Conservation (phyloP, 1,140 invertebrate species). For the Diachasma alloeum region DNA sequence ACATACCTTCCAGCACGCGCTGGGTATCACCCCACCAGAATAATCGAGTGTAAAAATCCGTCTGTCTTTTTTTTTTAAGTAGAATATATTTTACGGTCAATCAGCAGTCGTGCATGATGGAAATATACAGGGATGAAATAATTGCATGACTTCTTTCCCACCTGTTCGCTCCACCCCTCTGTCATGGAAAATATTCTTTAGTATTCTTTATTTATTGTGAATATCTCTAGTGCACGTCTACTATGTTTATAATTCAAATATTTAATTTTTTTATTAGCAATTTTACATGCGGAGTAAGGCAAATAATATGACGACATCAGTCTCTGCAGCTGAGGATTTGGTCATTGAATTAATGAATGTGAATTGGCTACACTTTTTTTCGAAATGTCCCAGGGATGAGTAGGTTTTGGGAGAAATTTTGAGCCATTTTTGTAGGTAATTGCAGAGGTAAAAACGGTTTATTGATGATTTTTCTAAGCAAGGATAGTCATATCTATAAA, state of each 20-base stretch:
- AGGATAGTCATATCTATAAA: too few species aligned
- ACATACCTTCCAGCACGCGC: slow-evolving; percentile 12
- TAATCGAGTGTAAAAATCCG: slow-evolving; percentile 1
- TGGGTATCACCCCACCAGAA: background rate
- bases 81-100: background rate
- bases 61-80: slow-evolving; percentile 1
- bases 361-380: too few species aligned
- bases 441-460: too few species aligned
- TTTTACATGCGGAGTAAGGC: background rate
- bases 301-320: too few species aligned
- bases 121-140: background rate
- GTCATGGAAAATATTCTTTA: background rate
- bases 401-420: too few species aligned
- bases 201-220: background rate
- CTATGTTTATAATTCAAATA: background rate
- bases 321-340: too few species aligned
- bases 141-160: slow-evolving; percentile 12
- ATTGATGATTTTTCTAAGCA: too few species aligned
- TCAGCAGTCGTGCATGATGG: background rate
- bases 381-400: too few species aligned
- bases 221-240: background rate
- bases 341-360: too few species aligned
- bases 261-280: background rate
- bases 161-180: slow-evolving; percentile 8
- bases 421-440: too few species aligned